Conservation (phyloP, 2,113 vertebrate species). For the Thinocorus orbignyianus region DNA sequence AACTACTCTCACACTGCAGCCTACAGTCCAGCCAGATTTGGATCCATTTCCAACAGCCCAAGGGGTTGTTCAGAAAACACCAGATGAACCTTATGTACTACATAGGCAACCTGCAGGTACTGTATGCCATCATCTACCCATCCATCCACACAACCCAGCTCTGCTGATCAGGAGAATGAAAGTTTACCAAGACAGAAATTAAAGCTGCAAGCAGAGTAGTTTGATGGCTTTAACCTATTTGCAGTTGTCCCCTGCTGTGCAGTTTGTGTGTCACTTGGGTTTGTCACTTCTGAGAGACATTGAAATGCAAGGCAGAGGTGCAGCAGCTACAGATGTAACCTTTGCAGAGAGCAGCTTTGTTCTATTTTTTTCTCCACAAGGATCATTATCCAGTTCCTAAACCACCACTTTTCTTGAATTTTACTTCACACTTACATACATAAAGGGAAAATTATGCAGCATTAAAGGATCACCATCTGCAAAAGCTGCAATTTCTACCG, state of each 20-base stretch:
- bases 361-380: background rate
- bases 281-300: background rate
- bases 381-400: background rate
- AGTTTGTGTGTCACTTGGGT: background rate
- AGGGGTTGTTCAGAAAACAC: background rate
- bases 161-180: background rate
- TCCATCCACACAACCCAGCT: background rate
- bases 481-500: background rate
- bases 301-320: background rate
- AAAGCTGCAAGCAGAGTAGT: background rate
- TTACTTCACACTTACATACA: background rate
- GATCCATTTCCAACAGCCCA: background rate
- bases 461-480: background rate
- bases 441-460: background rate
- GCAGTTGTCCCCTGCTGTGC: background rate
- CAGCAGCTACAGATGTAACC: background rate
- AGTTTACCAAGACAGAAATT: background rate
- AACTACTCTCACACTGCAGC: background rate
- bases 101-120: background rate
- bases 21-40: background rate
- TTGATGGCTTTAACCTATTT: background rate
- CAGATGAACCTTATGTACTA: accelerated
- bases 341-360: background rate
- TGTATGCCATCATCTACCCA: background rate
- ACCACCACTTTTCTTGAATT: background rate